Percentiles rank a stretch among this genome's conserved stretches.
Conservation (phyloP, 2,113 vertebrate genomes). For the Lucifuga dentata region DNA sequence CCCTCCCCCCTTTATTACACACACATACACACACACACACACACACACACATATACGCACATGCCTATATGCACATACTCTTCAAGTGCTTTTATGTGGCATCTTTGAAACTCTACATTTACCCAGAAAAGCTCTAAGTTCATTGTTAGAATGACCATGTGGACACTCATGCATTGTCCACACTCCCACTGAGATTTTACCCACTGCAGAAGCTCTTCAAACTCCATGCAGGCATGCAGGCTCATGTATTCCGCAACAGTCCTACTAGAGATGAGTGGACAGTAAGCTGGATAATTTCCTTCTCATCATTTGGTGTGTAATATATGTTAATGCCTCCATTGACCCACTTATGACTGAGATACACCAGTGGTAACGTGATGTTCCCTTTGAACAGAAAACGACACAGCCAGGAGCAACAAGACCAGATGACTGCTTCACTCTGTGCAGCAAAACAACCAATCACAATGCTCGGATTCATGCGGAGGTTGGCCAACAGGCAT, state of each 20-base stretch:
- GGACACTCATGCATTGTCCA: background rate
- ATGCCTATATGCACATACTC: too few relatives aligned
- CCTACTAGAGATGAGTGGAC: constrained; percentile 11
- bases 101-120: background rate
- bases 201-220: background rate
- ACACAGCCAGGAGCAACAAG: constrained; percentile 29
- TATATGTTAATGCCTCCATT: constrained; percentile 66
- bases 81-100: background rate
- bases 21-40: constrained; percentile 2
- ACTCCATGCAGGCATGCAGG: background rate
- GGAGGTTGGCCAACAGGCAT: constrained; percentile 50
- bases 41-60: too few relatives aligned
- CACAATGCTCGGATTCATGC: constrained; percentile 16
- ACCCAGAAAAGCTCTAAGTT: background rate
- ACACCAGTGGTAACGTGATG: constrained; percentile 44
- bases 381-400: constrained; percentile 60
- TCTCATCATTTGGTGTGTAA: constrained; percentile 61
- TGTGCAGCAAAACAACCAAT: constrained; percentile 60
- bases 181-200: background rate
- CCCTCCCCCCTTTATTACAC: too few relatives aligned
- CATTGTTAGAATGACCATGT: too few relatives aligned
- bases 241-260: constrained; percentile 9
- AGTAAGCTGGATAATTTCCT: constrained; percentile 37
- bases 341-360: constrained; percentile 74
- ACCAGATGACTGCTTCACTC: constrained; percentile 34